Evolutionary conservation across 2,113 vertebrate genomes (phyloP), one percentile per base, ranked within the genome.

Genomic region (Castor canadensis): DNA sequence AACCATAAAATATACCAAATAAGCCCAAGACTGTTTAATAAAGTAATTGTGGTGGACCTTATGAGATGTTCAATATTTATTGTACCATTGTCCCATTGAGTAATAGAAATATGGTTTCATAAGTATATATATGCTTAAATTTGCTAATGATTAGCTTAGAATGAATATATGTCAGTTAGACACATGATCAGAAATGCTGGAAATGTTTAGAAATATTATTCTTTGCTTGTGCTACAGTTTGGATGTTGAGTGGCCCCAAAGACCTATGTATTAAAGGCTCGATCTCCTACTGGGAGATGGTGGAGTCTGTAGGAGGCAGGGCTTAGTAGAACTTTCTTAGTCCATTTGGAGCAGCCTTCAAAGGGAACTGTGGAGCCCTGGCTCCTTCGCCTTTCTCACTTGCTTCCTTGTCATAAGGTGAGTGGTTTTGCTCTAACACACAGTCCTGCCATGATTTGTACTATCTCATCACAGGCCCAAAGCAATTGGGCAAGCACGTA

Each of bases 101-200:
- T 87, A 66, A 77, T 19, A 79, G 40, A 94, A 73, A 77, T 90
- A 40, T 17, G 5, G 28, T 52, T 75, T 94, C 35, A 89, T 35
- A 40, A 77, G 54, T n/a, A 22, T 75, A 77, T 76, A 24, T 81
- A 58, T 79, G 56, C 4, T 49, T 17, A 73, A 2, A 56, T 49
- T 83, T 87, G 45, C 62, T 49, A 76, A 52, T 72, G 30, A 30
- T 49, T 58, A 40, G 13, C 26, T 92, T 30, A 52, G 16, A 24
- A 96, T 95, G 52, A 85, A 10, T 75, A 75, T 38, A 35, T 93
- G 45, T 43, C 38, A 77, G 40, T 87, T 47, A 82, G 49, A 89
- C 11, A 38, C 58, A 38, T 75, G 19, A 92, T 89, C 3, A 89
- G 6, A 93, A 71, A 82, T 58, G 16, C 9, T 40, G 62, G 32